Evolutionary conservation across 2,888 invertebrate species (phyloP), one percentile per base, ranked within the genome.

Genomic region (Automeris io): DNA sequence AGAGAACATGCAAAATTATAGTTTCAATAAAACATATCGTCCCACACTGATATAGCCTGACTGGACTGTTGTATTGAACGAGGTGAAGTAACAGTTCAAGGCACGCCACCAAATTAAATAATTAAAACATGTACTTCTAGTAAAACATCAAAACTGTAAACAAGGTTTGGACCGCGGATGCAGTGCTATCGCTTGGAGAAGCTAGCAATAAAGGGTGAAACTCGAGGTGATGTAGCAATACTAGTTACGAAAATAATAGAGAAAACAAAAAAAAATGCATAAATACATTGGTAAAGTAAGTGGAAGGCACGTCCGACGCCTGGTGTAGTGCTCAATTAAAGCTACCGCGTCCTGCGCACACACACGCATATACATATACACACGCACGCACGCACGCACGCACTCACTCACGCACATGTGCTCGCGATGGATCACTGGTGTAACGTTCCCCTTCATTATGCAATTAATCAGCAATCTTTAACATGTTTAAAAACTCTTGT

Each of bases 301-400:
- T 51, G 42, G 54, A 65, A 74, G 76, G 77, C 76, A 67, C 76
- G 74, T 67, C 72, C 65, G 70, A 69, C 75, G 74, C 76, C 72
- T 53, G 70, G 39, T 71, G 69, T 70, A 71, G 64, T 70, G 60
- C 64, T 55, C 60, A 45, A 57, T 66, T 59, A 61, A 62, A 33
- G 45, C 60, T 67, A 63, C 65, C 60, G 66, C 70, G 68, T 59
- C 67, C 63, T 61, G 65, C 70, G 67, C 70, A 62, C 61, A 51
- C 65, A 47, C 51, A 48, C 54, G 62, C 57, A 57, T 54, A 61
- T 52, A 66, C 56, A 66, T 51, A 61, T 55, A 66, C 52, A 66
- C 53, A 57, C 53, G 49, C 60, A 57, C 58, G 42, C 57, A 46
- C 56, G 40, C 54, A 31, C 49, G 44, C 18, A 23, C 31, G 13